Evolutionary conservation across 2,797 vertebrate genomes (phyloP), one percentile per base, ranked within the genome.

Genomic region (Danio jaintianensis): DNA sequence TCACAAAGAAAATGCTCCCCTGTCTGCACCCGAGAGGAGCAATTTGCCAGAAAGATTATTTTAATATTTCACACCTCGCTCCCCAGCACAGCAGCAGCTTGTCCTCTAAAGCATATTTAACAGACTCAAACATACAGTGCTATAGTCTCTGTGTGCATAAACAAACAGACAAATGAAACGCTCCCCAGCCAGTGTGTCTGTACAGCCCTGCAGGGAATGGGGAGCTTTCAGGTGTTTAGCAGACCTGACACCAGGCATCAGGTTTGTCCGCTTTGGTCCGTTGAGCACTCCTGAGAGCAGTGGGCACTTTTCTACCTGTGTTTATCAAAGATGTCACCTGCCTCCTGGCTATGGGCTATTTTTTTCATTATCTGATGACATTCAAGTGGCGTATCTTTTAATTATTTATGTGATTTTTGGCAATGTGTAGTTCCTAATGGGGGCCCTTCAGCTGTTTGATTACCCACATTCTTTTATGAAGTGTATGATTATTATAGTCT

Each of bases 31-130:
- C 50, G 7, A 77, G 73, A 80, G 78, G 45, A 81, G 79, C 74
- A 78, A 67, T 83, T 81, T 84, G 74, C 67, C 78, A 78, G 70
- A 78, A 77, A 80, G 45, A 81, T 81, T 52, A 66, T 66, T 80
- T 81, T 68, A 84, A 84, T 81, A 84, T 81, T 81, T 84, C 68
- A 81, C 78, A 81, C 73, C 73, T 83, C 82, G 5, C 67, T 80
- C 74, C 61, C 74, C 78, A 78, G 74, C 38, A 40, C 69, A 78
- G 74, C 69, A 78, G 74, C 70, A 61, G 82, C 61, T 66, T 81
- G 68, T 80, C 42, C 82, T 68, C 78, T 68, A 64, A 84, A 84
- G 73, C 67, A 72, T 83, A 83, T 83, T 80, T 80, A 66, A 71
- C 67, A 68, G 62, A 73, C 58, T 76, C 68, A 67, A 81, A 80